These are phyloP conservation scores for Aphodius granarius DNA, from an alignment of 2,888 invertebrate species.

Conservation along the genomic window DNA sequence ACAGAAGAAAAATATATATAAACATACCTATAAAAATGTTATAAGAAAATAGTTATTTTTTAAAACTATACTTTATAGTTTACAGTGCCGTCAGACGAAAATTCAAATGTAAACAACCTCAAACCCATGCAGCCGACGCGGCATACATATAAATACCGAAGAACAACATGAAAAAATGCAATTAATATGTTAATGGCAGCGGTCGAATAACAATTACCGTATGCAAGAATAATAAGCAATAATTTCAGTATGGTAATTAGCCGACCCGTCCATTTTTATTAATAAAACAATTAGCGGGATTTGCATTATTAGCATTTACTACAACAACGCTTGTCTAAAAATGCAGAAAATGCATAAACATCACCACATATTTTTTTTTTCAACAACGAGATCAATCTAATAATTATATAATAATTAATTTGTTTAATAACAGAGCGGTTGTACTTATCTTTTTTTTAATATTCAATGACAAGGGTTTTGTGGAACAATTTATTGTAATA, in stretches of 20 bases:
- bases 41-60: no score
- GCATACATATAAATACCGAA: no score
- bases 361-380: no score
- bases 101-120: not conserved
- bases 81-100: no score
- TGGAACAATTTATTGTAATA: no score
- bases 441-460: not conserved
- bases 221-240: not conserved
- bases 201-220: not conserved
- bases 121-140: not conserved
- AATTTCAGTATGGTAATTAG: not conserved
- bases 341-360: not conserved
- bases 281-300: not conserved
- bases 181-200: not conserved
- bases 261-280: not conserved
- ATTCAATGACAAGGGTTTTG: not conserved
- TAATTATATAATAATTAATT: not conserved
- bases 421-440: not conserved
- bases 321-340: not conserved
- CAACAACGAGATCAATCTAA: not conserved
- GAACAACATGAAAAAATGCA: not conserved
- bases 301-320: not conserved
- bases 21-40: no score
- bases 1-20: no score
- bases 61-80: no score